phyloP scores from a whole-genome alignment of 2,113 vertebrate genomes.

The Caranx melampygus region DNA sequence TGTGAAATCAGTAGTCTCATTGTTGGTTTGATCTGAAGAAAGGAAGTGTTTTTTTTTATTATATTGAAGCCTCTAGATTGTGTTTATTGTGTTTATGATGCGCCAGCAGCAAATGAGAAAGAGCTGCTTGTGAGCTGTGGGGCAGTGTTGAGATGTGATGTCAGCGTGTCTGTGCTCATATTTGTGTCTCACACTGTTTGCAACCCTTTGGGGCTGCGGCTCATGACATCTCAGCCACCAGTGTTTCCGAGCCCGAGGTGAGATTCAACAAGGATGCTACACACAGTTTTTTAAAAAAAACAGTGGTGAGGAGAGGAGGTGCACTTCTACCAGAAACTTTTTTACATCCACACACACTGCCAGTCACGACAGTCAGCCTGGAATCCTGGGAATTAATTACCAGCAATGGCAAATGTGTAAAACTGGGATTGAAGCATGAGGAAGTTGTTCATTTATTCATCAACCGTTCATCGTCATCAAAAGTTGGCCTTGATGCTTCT shows the following conservation, averaged over 20 bases:
- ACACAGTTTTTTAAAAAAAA: neutral
- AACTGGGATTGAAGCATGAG: conserved; percentile 36
- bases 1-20: conserved; percentile 2
- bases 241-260: conserved; percentile 7
- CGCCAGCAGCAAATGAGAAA: conserved; percentile 13
- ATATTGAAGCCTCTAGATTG: neutral
- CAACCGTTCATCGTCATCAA: conserved; percentile 36
- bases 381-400: conserved; percentile 74
- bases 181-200: conserved; percentile 5
- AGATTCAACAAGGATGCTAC: conserved; percentile 19
- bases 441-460: conserved; percentile 69
- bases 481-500: conserved; percentile 40
- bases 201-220: conserved; percentile 24
- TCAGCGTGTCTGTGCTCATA: conserved; percentile 1
- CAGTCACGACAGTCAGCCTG: conserved; percentile 26
- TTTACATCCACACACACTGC: conserved; percentile 7
- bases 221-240: conserved; percentile 55
- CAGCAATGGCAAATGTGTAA: conserved; percentile 52
- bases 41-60: neutral
- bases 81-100: neutral
- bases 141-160: conserved; percentile 17
- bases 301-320: conserved; percentile 7
- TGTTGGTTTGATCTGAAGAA: conserved; percentile 20
- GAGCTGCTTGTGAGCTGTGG: conserved; percentile 2
- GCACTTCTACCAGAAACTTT: conserved; percentile 3